Conservation (phyloP, 2,113 vertebrate species). For the Thomomys bottae region DNA sequence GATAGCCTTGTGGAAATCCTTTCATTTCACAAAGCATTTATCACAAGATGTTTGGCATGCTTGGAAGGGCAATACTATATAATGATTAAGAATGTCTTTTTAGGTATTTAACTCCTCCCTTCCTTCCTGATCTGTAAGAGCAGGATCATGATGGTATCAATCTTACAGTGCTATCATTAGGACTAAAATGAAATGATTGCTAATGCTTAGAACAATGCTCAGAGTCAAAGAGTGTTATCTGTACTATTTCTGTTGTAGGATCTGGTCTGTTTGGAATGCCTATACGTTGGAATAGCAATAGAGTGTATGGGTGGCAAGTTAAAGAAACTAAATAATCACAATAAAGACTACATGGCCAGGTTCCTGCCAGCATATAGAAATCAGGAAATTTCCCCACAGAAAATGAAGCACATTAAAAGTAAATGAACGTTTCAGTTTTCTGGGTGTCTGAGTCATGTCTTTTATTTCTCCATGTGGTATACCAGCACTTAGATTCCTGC, state of each 20-base stretch:
- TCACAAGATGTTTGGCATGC: background rate
- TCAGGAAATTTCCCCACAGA: background rate
- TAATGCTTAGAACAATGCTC: background rate
- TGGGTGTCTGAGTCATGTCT: background rate
- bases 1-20: slow-evolving; percentile 7
- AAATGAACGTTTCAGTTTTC: background rate
- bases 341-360: background rate
- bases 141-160: background rate
- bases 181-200: background rate
- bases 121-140: background rate
- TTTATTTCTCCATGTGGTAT: background rate
- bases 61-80: background rate
- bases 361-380: background rate
- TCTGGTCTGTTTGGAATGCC: background rate
- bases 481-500: background rate
- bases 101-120: background rate
- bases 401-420: background rate
- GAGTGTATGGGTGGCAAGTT: background rate
- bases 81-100: background rate
- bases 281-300: background rate
- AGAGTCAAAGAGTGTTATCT: background rate
- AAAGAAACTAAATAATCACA: background rate
- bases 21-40: background rate
- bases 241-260: background rate
- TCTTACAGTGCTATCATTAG: background rate